phyloP scores from a whole-genome alignment of 2,113 vertebrate species.

The Galeopterus variegatus region DNA sequence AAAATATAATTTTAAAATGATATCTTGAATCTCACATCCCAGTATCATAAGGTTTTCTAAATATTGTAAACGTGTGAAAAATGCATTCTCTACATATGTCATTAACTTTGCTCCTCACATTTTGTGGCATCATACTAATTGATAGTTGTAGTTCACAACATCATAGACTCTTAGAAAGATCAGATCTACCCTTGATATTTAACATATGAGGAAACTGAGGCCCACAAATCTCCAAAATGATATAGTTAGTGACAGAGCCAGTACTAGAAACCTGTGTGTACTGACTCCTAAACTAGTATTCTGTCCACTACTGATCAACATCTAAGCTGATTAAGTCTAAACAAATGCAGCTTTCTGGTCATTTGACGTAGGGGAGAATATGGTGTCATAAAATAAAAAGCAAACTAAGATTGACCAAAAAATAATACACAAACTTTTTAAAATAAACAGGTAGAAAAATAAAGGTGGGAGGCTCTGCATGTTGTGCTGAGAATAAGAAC shows the following conservation, averaged over 20 bases:
- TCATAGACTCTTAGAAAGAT: not conserved
- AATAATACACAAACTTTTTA: conserved; percentile 1
- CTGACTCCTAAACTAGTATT: conserved; percentile 22
- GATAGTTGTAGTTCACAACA: conserved; percentile 21
- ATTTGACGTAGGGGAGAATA: conserved; percentile 45
- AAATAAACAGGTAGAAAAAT: conserved; percentile 21
- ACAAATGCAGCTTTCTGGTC: conserved; percentile 40
- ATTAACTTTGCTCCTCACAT: conserved; percentile 40
- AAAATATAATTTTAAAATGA: conserved; percentile 54
- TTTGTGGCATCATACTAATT: conserved; percentile 3
- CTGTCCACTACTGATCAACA: conserved; percentile 18
- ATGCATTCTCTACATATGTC: not conserved
- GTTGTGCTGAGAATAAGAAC: conserved; percentile 30
- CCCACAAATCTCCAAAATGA: conserved; percentile 4
- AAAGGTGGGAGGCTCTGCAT: not conserved
- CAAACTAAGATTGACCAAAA: conserved; percentile 42
- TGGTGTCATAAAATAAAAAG: conserved; percentile 56
- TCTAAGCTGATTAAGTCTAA: conserved; percentile 21
- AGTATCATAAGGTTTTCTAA: conserved; percentile 41
- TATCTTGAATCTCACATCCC: not conserved
- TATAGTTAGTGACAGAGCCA: not conserved
- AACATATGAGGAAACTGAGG: conserved; percentile 51
- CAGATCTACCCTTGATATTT: conserved; percentile 14
- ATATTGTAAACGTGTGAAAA: conserved; percentile 62
- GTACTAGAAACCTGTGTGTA: not conserved